These are phyloP conservation scores for Platycercus adscitus DNA, from an alignment of 2,113 vertebrate species.

Conservation along the genomic window DNA sequence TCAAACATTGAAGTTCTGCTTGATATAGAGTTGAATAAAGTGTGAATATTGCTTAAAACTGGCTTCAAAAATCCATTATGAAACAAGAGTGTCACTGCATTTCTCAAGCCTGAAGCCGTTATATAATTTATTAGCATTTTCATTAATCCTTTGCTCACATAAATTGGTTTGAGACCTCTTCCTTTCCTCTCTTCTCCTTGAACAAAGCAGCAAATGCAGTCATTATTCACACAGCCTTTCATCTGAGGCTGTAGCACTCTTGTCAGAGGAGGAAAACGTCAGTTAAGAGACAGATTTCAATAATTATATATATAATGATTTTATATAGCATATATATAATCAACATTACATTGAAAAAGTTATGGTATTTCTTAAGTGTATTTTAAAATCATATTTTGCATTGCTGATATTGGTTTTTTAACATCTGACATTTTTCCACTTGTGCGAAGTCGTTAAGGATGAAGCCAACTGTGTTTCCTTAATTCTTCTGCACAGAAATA, in stretches of 20 bases:
- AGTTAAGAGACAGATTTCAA: background rate
- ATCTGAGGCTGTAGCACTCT: background rate
- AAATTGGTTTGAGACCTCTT: background rate
- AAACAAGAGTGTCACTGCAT: background rate
- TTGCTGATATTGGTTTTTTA: background rate
- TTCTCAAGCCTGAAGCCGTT: slow-evolving; percentile 19
- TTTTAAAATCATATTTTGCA: background rate
- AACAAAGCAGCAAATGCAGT: background rate
- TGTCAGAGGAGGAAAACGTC: background rate
- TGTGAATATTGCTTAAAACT: background rate
- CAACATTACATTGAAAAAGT: background rate
- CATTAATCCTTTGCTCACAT: background rate
- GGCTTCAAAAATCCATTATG: background rate
- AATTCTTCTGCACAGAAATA: background rate
- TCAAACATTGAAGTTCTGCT: background rate
- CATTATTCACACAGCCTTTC: background rate
- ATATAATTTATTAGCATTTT: slow-evolving; percentile 10
- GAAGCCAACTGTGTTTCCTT: background rate
- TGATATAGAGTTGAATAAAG: background rate
- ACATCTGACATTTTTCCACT: background rate
- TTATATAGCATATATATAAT: background rate
- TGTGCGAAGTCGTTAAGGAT: background rate
- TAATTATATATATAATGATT: background rate
- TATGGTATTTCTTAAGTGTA: background rate
- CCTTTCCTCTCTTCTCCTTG: background rate